Conservation (phyloP, 2,888 invertebrate species). For the Orthosia incerta region DNA sequence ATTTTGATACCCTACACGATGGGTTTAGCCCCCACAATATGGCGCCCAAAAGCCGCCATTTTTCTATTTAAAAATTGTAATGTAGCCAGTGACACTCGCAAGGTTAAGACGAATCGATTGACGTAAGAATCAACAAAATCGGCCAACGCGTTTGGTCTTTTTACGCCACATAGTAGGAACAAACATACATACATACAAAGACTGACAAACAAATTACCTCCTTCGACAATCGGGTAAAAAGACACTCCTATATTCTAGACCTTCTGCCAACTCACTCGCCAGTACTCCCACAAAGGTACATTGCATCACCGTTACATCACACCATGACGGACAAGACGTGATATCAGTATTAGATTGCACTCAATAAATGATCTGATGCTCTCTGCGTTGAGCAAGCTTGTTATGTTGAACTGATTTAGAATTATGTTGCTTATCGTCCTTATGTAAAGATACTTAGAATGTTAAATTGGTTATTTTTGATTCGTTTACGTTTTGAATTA, state of each 20-base stretch:
- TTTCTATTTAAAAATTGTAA: no score
- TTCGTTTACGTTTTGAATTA: neutral
- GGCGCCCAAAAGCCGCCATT: no score
- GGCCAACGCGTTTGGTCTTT: no score
- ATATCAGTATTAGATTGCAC: conserved; percentile 61
- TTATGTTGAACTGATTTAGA: conserved; percentile 7
- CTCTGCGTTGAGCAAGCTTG: conserved; percentile 10
- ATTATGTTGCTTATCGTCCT: neutral
- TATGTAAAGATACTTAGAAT: conserved; percentile 12
- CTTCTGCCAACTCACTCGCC: conserved; percentile 25
- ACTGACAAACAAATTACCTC: no score
- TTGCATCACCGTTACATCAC: conserved; percentile 53
- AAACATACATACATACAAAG: no score
- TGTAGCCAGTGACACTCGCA: no score
- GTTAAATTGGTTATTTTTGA: neutral
- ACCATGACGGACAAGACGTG: conserved; percentile 43
- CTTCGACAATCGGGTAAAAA: no score
- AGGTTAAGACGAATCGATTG: no score
- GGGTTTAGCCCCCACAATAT: no score
- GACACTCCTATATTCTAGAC: neutral
- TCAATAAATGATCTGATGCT: conserved; percentile 55
- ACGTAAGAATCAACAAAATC: no score
- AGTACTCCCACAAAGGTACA: conserved; percentile 24
- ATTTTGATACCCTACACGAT: no score
- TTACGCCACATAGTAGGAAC: no score